phyloP scores from a whole-genome alignment of 2,888 invertebrate species.

The Peribatodes rhomboidaria region DNA sequence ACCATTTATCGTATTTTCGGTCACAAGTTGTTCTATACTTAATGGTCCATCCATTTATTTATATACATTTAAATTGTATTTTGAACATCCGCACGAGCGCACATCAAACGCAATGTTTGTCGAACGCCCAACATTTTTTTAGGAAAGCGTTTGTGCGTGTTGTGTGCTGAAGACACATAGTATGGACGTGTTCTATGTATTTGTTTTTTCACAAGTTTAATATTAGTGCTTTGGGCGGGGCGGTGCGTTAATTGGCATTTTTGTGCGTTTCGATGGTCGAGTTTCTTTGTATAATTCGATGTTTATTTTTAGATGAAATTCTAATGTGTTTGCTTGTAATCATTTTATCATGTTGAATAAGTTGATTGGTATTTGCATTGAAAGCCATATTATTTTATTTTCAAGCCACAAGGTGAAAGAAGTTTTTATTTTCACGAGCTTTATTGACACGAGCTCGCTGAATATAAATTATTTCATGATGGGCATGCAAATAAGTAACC shows the following conservation, averaged over 20 bases:
- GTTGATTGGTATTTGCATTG: background rate
- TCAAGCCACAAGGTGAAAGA: too few species aligned
- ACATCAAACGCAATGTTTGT: conserved; percentile 35
- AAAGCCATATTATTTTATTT: too few species aligned
- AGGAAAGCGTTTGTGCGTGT: conserved; percentile 32
- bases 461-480: too few species aligned
- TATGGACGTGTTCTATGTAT: conserved; percentile 36
- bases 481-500: background rate
- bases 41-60: conserved; percentile 37
- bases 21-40: conserved; percentile 35
- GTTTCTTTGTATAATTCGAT: conserved; percentile 16
- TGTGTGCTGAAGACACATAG: conserved; percentile 39
- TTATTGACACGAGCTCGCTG: too few species aligned
- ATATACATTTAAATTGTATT: conserved; percentile 38
- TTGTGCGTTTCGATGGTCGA: conserved; percentile 31
- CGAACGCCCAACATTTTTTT: conserved; percentile 25
- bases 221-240: conserved; percentile 38
- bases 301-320: background rate
- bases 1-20: conserved; percentile 27
- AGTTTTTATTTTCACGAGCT: too few species aligned
- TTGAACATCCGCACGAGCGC: conserved; percentile 35
- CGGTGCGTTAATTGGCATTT: conserved; percentile 43
- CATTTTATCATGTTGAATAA: background rate
- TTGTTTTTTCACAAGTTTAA: conserved; percentile 36
- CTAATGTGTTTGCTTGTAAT: background rate